These are phyloP conservation scores for Dermatemys mawii DNA, from an alignment of 2,113 vertebrate genomes.

Conservation along the genomic window DNA sequence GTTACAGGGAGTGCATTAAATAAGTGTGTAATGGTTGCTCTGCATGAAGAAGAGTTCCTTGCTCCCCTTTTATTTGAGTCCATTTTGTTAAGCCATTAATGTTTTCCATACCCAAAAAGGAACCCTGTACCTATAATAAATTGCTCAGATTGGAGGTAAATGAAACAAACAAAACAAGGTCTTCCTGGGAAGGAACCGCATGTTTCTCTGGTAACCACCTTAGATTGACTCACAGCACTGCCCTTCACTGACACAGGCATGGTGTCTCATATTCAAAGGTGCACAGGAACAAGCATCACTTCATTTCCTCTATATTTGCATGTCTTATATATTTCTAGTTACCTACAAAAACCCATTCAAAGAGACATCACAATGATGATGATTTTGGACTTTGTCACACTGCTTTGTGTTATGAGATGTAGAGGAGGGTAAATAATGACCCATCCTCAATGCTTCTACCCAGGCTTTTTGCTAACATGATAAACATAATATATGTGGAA, in stretches of 20 bases:
- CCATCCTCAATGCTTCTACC: not conserved
- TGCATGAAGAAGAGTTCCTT: conserved; percentile 68
- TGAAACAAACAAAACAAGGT: not conserved
- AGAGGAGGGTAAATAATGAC: not conserved
- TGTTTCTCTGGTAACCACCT: rapidly evolving
- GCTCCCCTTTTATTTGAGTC: conserved; percentile 55
- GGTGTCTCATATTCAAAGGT: not conserved
- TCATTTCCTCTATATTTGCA: not conserved
- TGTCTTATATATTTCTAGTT: not conserved
- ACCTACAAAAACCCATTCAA: rapidly evolving
- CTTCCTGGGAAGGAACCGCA: not conserved
- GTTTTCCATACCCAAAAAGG: conserved; percentile 9
- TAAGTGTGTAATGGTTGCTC: conserved; percentile 50
- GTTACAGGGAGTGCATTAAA: conserved; percentile 66
- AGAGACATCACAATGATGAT: not conserved
- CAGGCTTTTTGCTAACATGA: not conserved
- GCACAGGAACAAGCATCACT: not conserved
- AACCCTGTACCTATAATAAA: not conserved
- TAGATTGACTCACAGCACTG: not conserved
- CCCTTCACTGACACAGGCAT: not conserved
- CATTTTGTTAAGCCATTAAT: conserved; percentile 42
- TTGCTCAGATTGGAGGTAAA: not conserved
- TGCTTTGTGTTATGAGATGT: rapidly evolving
- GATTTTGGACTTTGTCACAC: not conserved
- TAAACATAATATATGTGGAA: not conserved